Base-by-base conservation (phyloP, 2,113 vertebrate genomes). In the Chroicocephalus ridibundus region DNA sequence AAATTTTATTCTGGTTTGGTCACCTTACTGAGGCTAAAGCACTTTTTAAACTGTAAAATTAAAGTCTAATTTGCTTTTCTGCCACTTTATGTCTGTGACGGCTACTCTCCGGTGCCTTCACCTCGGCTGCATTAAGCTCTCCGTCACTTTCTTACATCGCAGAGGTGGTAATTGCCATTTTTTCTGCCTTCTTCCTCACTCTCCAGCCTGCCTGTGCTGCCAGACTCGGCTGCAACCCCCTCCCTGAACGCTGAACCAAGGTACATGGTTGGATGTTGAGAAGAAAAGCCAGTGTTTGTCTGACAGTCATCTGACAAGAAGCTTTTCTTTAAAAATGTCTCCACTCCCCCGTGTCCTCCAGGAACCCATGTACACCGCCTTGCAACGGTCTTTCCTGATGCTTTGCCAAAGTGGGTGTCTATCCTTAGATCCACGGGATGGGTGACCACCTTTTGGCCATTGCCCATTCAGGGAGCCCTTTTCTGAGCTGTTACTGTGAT, bases 281-380 rank as follows among this genome's bases (percentile, higher is more conserved):
- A 55, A 61, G 5, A 9, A 77, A 72, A 88, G 32, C 4, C 26
- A 38, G 4, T 6, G 16, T 16, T 64, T 70, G 36, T 21, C n/a
- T 88, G 64, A 18, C 13, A 58, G 32, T 4, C 8, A 8, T 15
- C 6, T 16, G 14, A 40, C 19, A 76, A 46, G 15, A 44, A 61
- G 3, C 1, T 72, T 68, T 46, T 34, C 15, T 62, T 55, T 18
- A 55, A 71, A 83, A 61, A 16, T 32, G 1, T 36, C 34, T 75
- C 31, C 10, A 16, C 2, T 76, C 10, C 21, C 7, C 11, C 46
- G 4, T 9, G 13, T 32, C 17, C 14, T 70, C 11, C 64, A 65
- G 64, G 18, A 74, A 10, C 8, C 12, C 17, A 4, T 1, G 15
- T 46, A 12, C 8, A 27, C 8, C 0, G 0, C 21, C 5, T 34